These are phyloP conservation scores for Whitmania pigra DNA, from an alignment of 1,140 invertebrate species.

Conservation along the genomic window DNA sequence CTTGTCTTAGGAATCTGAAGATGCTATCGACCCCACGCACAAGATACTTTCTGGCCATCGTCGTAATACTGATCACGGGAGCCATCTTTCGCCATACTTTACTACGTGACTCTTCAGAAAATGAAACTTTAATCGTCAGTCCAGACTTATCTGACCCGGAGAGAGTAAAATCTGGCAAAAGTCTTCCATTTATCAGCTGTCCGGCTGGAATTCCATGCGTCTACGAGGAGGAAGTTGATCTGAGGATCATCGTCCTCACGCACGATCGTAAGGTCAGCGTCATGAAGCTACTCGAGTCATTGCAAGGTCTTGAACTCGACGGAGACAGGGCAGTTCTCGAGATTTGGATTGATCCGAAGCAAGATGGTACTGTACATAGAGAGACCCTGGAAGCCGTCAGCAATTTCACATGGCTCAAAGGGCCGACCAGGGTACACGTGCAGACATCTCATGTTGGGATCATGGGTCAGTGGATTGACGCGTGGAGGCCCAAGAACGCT, in stretches of 20 bases:
- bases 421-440: slow-evolving; percentile 27
- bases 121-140: background rate
- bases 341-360: slow-evolving; percentile 30
- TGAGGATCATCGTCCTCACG: slow-evolving; percentile 28
- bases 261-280: slow-evolving; percentile 18
- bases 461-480: slow-evolving; percentile 33
- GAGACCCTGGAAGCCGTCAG: slow-evolving; percentile 25
- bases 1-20: background rate
- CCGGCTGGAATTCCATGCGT: slow-evolving; percentile 17
- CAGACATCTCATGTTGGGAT: slow-evolving; percentile 30
- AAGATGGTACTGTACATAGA: slow-evolving; percentile 22
- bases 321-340: slow-evolving; percentile 28
- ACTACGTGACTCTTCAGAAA: background rate
- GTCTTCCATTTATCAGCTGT: background rate
- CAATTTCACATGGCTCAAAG: slow-evolving; percentile 30
- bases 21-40: background rate
- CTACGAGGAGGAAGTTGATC: slow-evolving; percentile 16
- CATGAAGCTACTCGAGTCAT: slow-evolving; percentile 13
- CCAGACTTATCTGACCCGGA: no score
- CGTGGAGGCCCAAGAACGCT: slow-evolving; percentile 28
- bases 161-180: no score
- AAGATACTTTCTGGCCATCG: background rate
- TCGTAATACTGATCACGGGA: background rate
- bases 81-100: background rate
- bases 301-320: slow-evolving; percentile 15